phyloP scores from a whole-genome alignment of 1,140 invertebrate genomes.

The Drosophila biarmipes region DNA sequence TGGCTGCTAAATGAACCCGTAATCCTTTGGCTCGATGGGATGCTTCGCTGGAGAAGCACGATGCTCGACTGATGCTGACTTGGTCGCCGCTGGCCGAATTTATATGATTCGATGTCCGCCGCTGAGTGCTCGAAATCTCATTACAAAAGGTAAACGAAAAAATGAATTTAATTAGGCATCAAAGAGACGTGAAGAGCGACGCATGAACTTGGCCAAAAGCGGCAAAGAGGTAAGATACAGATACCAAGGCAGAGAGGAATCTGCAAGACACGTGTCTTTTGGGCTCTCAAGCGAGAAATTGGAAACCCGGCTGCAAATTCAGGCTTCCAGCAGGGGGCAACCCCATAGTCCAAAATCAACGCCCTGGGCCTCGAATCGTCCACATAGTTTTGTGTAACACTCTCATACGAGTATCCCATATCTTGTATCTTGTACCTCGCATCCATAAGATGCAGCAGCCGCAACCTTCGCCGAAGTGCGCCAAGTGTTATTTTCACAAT shows the following conservation, averaged over 20 bases:
- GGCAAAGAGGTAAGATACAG: conserved; percentile 8
- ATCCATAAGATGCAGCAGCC: conserved; percentile 48
- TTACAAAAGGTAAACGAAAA: conserved; percentile 76
- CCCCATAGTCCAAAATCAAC: conserved; percentile 19
- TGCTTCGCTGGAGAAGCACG: conserved; percentile 65
- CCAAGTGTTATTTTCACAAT: conserved; percentile 82
- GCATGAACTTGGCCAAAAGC: conserved; percentile 18
- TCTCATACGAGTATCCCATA: conserved; percentile 15
- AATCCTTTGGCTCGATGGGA: conserved; percentile 60
- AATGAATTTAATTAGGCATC: conserved; percentile 79
- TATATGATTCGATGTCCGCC: conserved; percentile 71
- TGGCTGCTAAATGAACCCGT: conserved; percentile 47
- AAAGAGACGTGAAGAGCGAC: conserved; percentile 57
- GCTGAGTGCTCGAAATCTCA: conserved; percentile 68
- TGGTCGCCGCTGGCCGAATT: conserved; percentile 45
- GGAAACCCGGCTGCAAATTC: conserved; percentile 45
- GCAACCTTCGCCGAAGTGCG: conserved; percentile 69
- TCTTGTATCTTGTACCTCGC: conserved; percentile 12
- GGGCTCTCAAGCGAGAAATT: conserved; percentile 58
- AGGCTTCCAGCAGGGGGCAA: conserved; percentile 28
- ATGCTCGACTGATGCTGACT: conserved; percentile 64
- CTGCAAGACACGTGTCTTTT: conserved; percentile 51
- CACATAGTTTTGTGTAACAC: conserved; percentile 50
- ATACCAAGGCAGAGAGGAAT: conserved; percentile 14
- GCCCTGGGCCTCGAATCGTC: conserved; percentile 6